phyloP scores from a whole-genome alignment of 2,888 invertebrate genomes.

The Falcaria lacertinaria region DNA sequence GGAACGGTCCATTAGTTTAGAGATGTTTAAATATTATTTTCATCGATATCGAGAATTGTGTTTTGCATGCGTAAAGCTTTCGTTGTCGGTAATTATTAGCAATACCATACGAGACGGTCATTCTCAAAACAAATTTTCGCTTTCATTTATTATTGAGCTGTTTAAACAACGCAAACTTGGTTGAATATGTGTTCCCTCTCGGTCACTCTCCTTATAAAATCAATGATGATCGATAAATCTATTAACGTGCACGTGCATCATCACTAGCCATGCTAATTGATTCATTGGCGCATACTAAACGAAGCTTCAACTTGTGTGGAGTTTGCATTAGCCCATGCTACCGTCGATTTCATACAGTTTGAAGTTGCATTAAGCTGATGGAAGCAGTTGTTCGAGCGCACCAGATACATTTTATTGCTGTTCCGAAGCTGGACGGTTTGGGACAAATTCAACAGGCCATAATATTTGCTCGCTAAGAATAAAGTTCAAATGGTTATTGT shows the following conservation, averaged over 20 bases:
- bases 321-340: conserved; percentile 1
- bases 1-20: no score
- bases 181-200: no score
- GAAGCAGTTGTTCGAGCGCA: not conserved
- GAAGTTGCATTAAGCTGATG: conserved; percentile 1
- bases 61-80: no score
- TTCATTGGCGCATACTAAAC: conserved; percentile 2
- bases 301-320: not conserved
- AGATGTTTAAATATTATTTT: no score
- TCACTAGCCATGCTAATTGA: not conserved
- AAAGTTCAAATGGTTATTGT: no score
- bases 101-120: no score
- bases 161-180: no score
- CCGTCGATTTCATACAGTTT: conserved; percentile 13
- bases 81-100: no score
- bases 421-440: not conserved
- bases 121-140: no score
- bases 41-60: no score
- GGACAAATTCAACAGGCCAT: not conserved
- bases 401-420: not conserved
- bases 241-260: not conserved
- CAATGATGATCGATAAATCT: conserved; percentile 1
- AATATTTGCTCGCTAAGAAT: not conserved
- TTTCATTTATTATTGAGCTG: no score
- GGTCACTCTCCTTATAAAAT: no score